Evolutionary conservation across 1,140 invertebrate genomes (phyloP), one percentile per base, ranked within the genome.

Genomic region (Pseudomyrmex pallidus): DNA sequence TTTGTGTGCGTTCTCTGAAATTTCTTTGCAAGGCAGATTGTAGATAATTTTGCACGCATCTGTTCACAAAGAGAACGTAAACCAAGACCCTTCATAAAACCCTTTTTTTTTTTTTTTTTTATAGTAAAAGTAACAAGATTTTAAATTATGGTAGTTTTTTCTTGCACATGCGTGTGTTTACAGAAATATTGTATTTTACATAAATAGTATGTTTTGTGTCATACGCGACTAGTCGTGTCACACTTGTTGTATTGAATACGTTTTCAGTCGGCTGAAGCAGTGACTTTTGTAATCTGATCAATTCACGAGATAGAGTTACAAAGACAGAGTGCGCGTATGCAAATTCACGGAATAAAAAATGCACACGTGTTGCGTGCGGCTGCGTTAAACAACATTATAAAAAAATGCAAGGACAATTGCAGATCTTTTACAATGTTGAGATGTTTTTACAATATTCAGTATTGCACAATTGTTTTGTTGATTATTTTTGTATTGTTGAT

Each of bases 261-360:
- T 70, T 80, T 66, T 70, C 59, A 78, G 76, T 78, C 66, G 44
- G 54, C n/a, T 80, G 76, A 80, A 80, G 76, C 72, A 80, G 76
- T 80, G 76, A 78, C 76, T 78, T 78, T 78, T 78, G 76, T 80
- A 80, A 80, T 80, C 76, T 72, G 66, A 80, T 80, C 76, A 72
- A 80, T 72, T 25, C 76, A 22, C n/a, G 5, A 80, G 76, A 80
- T 80, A 80, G 54, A 70, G 22, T 72, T 59, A 56, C 15, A 54
- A 56, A 59, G 76, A 54, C 20, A 80, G 76, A 80, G 72, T 80
- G 72, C 54, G 66, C 76, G 12, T 80, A 80, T 80, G 76, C 56
- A 80, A 80, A 80, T 80, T 72, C 12, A 12, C 20, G n/a, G 54
- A 8, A 44, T 61, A 80, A 80, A 78, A 80, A 70, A 22, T 80